Base-by-base conservation (phyloP, 1,140 invertebrate genomes). In the Papilio glaucus region DNA sequence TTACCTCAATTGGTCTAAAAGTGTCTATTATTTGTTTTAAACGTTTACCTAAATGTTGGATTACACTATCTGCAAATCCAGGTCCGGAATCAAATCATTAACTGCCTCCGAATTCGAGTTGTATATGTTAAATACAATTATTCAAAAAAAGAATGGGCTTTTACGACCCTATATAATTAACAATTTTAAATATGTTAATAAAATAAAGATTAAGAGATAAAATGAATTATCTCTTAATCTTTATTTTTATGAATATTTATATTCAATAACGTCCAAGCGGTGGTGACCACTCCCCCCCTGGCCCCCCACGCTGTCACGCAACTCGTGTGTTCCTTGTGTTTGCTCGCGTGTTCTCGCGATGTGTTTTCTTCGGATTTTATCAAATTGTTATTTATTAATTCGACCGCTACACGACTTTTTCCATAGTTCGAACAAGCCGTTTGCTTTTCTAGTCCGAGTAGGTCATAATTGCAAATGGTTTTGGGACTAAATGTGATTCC, bases 201-300 rank as follows among this genome's bases (percentile, higher is more conserved):
- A 49, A 71, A 74, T 39, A 62, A 49, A 71, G 62, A 73, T 73
- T 37, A 29, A 18, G 15, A 39, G 62, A 65, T 65, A 65, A 61
- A 61, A 41, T 9, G 29, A 71, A 74, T n/a, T n/a, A n/a, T n/a
- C n/a, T n/a, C n/a, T n/a, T n/a, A n/a, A n/a, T n/a, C n/a, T n/a
- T n/a, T n/a, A n/a, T n/a, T n/a, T n/a, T n/a, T n/a, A n/a, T n/a
- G n/a, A n/a, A n/a, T n/a, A n/a, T n/a, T n/a, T n/a, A 74, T 74
- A 74, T 74, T 74, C 69, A 71, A 71, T 33, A 37, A 15, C n/a
- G 9, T 3, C 10, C 24, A 26, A 13, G 29, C 13, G 26, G 26
- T 26, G 26, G 21, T 21, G 12, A n/a, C 57, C 4, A 69, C 63
- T 45, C 53, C 45, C 65, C 29, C 41, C 49, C 65, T 29, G 53